Conservation (phyloP, 2,888 invertebrate species). For the Apodemia hepburni region DNA sequence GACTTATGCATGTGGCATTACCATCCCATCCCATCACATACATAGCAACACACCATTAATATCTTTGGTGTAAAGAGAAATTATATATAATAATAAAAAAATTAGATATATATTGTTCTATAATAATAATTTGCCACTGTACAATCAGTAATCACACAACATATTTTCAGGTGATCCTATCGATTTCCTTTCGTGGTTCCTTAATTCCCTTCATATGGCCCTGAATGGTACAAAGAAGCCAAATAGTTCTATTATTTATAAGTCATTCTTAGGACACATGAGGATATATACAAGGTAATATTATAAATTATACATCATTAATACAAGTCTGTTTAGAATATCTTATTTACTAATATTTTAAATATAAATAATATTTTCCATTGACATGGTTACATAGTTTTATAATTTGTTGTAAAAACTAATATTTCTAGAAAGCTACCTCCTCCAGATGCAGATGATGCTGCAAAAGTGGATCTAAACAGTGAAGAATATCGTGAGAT, state of each 20-base stretch:
- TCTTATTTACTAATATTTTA: background rate
- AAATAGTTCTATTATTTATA: conserved; percentile 95
- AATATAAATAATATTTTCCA: conserved; percentile 23
- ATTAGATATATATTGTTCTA: too few relatives aligned
- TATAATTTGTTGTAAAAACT: conserved; percentile 14
- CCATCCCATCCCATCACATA: too few relatives aligned
- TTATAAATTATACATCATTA: too few relatives aligned
- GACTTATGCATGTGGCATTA: too few relatives aligned
- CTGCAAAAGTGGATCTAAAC: conserved; percentile 88
- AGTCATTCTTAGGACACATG: conserved; percentile 96
- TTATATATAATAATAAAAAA: too few relatives aligned
- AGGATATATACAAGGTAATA: conserved; percentile 86
- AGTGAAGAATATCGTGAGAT: conserved; percentile 94
- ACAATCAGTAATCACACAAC: too few relatives aligned
- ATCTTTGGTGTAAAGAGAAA: too few relatives aligned
- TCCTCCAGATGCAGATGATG: conserved; percentile 94
- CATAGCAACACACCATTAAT: too few relatives aligned
- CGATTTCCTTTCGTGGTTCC: conserved; percentile 98
- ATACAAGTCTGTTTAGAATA: too few relatives aligned
- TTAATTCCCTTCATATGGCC: conserved; percentile 97
- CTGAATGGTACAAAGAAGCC: conserved; percentile 94
- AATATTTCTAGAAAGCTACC: conserved; percentile 87
- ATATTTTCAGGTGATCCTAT: conserved; percentile 92
- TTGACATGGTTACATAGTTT: background rate
- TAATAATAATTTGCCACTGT: too few relatives aligned